phyloP scores from a whole-genome alignment of 2,113 vertebrate genomes.

The Engystomops pustulosus region DNA sequence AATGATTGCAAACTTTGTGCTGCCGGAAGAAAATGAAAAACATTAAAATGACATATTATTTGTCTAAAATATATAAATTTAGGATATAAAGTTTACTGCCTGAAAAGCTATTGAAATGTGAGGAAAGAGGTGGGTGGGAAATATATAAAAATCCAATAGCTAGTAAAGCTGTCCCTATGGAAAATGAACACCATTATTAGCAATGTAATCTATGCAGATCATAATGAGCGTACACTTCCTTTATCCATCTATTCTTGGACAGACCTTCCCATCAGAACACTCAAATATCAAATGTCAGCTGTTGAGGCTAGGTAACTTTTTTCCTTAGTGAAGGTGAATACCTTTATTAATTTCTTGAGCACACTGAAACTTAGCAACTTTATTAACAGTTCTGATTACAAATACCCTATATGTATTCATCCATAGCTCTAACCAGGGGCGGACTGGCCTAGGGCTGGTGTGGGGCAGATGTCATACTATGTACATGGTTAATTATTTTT shows the following conservation, averaged over 20 bases:
- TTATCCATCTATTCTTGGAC: background rate
- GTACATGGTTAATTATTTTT: too few relatives aligned
- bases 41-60: slow-evolving; percentile 27
- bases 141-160: slow-evolving; percentile 8
- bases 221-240: background rate
- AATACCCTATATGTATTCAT: too few relatives aligned
- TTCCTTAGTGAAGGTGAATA: too few relatives aligned
- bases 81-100: background rate
- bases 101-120: background rate
- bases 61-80: background rate
- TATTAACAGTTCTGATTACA: too few relatives aligned
- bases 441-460: too few relatives aligned
- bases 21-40: background rate
- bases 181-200: background rate
- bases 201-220: background rate
- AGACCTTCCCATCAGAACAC: background rate
- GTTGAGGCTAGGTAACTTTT: too few relatives aligned
- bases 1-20: background rate
- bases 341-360: too few relatives aligned
- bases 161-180: slow-evolving; percentile 1
- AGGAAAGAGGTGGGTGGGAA: slow-evolving; percentile 26
- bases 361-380: too few relatives aligned
- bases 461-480: too few relatives aligned
- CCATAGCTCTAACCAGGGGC: too few relatives aligned
- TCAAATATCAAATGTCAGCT: too few relatives aligned